Evolutionary conservation across 2,113 vertebrate genomes (phyloP), one percentile per base, ranked within the genome.

Genomic region (Scopus umbretta): DNA sequence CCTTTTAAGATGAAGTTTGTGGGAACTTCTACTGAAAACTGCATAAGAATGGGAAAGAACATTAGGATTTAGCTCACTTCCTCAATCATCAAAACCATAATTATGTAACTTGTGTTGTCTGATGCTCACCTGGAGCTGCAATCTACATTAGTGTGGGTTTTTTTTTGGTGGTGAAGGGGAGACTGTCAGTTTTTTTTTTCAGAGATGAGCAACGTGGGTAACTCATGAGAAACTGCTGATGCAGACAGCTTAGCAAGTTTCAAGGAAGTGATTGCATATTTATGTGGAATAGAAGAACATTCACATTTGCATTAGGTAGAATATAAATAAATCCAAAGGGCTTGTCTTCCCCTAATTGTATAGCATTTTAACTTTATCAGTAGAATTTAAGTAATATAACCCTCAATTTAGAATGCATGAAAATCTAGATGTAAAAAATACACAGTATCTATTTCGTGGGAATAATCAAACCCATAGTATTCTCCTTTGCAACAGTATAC

Each of bases 201-300:
- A 1, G 36, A 73, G 45, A 66, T 16, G 16, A 90, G 30, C 49
- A 65, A 93, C 71, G 83, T 91, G 82, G 78, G 67, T 63, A 88
- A 92, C 88, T 92, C 67, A 56, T 38, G 55, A 90, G 59, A 94
- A 95, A 95, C 29, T 94, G 96, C 96, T 97, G 96, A 97, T 90
- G 78, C 70, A 94, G 81, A 49, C 78, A 86, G 47, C 61, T 86
- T 83, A 83, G 53, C 78, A 92, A 92, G 85, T 92, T 94, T 90
- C 58, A 74, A 74, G 88, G 65, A 94, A 90, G 67, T 26, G 47
- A 84, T 66, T 94, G 92, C 88, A 95, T 95, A 94, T 96, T 94
- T 96, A 96, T 96, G 42, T 63, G 86, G 80, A 92, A 63, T 27
- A 86, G 71, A 71, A 88, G 32, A 94, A 61, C 53, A 45, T 86